These are phyloP conservation scores for Nematostella vectensis DNA, from an alignment of 92 coral and sea anemone species.

Conservation along the genomic window DNA sequence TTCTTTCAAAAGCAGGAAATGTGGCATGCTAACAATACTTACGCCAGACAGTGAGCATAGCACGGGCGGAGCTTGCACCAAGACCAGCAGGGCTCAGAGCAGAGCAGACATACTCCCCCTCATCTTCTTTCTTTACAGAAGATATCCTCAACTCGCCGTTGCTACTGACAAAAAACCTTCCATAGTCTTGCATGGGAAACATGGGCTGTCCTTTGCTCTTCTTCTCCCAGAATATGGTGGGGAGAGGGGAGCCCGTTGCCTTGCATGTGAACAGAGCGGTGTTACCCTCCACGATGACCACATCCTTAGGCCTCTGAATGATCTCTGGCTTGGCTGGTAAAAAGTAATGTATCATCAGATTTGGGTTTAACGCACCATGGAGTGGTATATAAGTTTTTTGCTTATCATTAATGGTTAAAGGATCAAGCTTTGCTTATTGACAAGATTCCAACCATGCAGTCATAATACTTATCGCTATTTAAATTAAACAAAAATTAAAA, in stretches of 20 bases:
- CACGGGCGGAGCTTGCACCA: slow-evolving; percentile 31
- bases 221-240: slow-evolving; percentile 71
- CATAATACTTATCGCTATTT: too few relatives aligned
- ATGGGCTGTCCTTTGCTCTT: slow-evolving; percentile 31
- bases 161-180: slow-evolving; percentile 39
- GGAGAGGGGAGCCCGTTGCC: slow-evolving; percentile 67
- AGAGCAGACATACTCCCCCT: slow-evolving; percentile 56
- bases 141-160: slow-evolving; percentile 58
- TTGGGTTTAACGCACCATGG: too few relatives aligned
- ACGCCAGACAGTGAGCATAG: slow-evolving; percentile 66
- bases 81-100: slow-evolving; percentile 40
- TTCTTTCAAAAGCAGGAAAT: too few relatives aligned
- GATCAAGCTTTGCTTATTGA: too few relatives aligned
- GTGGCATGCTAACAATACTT: too few relatives aligned
- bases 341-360: too few relatives aligned
- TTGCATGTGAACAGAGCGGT: slow-evolving; percentile 50
- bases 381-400: not conserved
- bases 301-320: slow-evolving; percentile 30
- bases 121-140: slow-evolving; percentile 42
- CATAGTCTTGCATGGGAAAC: slow-evolving; percentile 54
- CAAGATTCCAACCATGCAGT: too few relatives aligned
- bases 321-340: slow-evolving; percentile 55
- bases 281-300: slow-evolving; percentile 42
- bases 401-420: too few relatives aligned
- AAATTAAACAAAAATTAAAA: too few relatives aligned